Percentiles rank a stretch among this genome's conserved stretches.
Evolutionary conservation across 2,113 vertebrate genomes (phyloP).

Genomic region (Variabilichromis moorii): DNA sequence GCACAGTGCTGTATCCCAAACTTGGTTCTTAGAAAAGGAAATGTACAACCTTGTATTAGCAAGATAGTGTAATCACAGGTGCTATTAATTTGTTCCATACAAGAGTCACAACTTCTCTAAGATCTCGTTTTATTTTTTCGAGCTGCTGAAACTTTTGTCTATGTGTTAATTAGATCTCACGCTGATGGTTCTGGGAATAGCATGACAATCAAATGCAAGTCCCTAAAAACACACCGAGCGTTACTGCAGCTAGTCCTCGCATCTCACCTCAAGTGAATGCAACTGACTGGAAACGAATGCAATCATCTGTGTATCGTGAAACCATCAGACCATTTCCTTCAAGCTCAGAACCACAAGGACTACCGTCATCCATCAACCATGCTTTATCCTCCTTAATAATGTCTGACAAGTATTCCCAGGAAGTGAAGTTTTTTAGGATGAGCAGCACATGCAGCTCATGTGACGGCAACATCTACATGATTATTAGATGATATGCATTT

Average conservation of each 20-base stretch:
- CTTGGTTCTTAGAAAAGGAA: background rate
- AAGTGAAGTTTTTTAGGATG: slow-evolving; percentile 41
- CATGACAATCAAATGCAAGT: background rate
- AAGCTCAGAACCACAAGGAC: slow-evolving; percentile 10
- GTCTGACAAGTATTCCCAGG: slow-evolving; percentile 50
- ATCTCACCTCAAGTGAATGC: slow-evolving; percentile 17
- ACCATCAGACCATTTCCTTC: slow-evolving; percentile 27
- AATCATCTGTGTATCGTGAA: slow-evolving; percentile 27
- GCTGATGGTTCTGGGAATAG: slow-evolving; percentile 27
- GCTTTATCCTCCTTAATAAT: slow-evolving; percentile 38
- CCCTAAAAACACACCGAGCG: background rate
- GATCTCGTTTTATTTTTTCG: background rate
- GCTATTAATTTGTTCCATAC: background rate
- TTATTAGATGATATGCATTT: slow-evolving; percentile 31
- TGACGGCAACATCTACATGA: background rate
- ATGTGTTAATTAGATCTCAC: slow-evolving; percentile 42
- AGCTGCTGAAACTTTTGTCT: slow-evolving; percentile 1
- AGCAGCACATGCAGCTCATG: slow-evolving; percentile 6
- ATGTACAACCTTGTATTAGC: background rate
- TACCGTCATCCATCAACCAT: slow-evolving; percentile 27
- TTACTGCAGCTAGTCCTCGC: background rate
- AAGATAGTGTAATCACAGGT: background rate
- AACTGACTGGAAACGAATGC: slow-evolving; percentile 27
- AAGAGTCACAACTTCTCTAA: background rate
- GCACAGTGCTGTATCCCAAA: background rate